phyloP scores from a whole-genome alignment of 2,888 invertebrate species.

The Papilio elwesi region DNA sequence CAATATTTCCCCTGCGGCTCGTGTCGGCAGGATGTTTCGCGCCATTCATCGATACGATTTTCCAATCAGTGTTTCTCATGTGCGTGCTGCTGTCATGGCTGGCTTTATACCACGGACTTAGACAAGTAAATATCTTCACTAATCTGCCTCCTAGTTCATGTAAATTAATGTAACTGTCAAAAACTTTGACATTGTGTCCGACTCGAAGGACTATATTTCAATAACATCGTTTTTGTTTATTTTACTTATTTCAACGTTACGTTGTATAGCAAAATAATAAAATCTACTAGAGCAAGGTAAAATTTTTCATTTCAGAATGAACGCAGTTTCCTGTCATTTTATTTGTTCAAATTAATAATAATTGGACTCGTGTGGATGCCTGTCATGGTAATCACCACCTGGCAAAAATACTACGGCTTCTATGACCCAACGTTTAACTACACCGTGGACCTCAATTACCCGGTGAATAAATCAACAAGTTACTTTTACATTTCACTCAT shows the following conservation, averaged over 20 bases:
- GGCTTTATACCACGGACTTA: conserved; percentile 96
- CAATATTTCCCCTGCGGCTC: conserved; percentile 95
- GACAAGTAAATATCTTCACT: conserved; percentile 86
- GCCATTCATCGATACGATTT: conserved; percentile 94
- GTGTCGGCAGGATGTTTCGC: conserved; percentile 95
- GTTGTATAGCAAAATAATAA: not conserved
- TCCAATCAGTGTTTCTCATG: conserved; percentile 95
- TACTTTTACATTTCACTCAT: not conserved
- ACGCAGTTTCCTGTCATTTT: conserved; percentile 92
- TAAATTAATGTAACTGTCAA: not conserved
- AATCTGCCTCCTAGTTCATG: conserved; percentile 3
- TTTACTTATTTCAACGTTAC: not conserved
- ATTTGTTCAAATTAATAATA: conserved; percentile 94
- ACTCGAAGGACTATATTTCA: conserved; percentile 5
- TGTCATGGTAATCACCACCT: conserved; percentile 92
- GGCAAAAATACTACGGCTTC: conserved; percentile 95
- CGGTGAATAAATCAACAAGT: conserved; percentile 82
- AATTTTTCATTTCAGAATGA: conserved; percentile 88
- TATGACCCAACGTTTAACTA: conserved; percentile 97
- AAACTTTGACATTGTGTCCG: not conserved
- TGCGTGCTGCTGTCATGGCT: conserved; percentile 96
- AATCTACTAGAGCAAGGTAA: not conserved
- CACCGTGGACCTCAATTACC: conserved; percentile 92
- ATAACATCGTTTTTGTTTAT: not conserved
- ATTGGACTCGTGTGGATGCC: conserved; percentile 95